Conservation (phyloP, 1,140 invertebrate genomes). For the Heliconius hermathena region DNA sequence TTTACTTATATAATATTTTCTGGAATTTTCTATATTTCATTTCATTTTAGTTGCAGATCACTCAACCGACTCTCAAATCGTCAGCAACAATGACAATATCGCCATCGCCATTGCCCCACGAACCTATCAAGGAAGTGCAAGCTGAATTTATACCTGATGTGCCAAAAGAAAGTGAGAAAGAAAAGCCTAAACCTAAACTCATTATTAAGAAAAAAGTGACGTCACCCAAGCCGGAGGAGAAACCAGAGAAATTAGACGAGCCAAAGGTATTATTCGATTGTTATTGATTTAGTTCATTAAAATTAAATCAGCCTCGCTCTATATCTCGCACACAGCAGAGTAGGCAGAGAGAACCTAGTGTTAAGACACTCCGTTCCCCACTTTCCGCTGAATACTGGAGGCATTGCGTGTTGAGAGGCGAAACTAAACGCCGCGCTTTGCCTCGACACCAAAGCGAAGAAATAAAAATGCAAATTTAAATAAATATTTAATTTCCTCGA, state of each 20-base stretch:
- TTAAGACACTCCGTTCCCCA: no score
- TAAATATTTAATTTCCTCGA: no score
- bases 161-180: slow-evolving; percentile 56
- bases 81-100: slow-evolving; percentile 75
- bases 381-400: no score
- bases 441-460: no score
- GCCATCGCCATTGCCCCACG: slow-evolving; percentile 50
- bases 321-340: no score
- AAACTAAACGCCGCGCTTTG: no score
- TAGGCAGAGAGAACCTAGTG: no score
- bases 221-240: slow-evolving; percentile 56
- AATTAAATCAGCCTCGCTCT: no score
- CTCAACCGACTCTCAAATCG: slow-evolving; percentile 60
- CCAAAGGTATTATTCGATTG: slow-evolving; percentile 50
- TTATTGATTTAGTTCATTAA: no score
- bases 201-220: slow-evolving; percentile 52
- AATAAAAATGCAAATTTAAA: no score
- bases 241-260: slow-evolving; percentile 62
- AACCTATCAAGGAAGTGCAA: slow-evolving; percentile 43
- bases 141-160: slow-evolving; percentile 42
- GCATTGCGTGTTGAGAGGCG: no score
- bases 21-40: not conserved
- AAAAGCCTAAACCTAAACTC: slow-evolving; percentile 53
- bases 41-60: slow-evolving; percentile 38
- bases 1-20: no score